Base-by-base conservation (phyloP, 2,797 vertebrate genomes). In the Potorous gilbertii region DNA sequence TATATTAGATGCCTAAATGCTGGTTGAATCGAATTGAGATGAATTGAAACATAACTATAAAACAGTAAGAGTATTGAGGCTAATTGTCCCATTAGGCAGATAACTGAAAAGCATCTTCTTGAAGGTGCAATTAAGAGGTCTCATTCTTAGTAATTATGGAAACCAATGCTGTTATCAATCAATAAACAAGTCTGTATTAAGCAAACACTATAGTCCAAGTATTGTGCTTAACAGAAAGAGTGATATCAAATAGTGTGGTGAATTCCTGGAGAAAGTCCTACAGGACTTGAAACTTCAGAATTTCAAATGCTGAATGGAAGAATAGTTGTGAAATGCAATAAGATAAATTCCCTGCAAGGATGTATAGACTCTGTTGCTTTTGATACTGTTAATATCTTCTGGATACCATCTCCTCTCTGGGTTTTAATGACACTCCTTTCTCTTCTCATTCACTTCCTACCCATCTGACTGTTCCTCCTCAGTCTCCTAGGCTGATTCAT, bases 251-350 rank as follows among this genome's bases (percentile, higher is more conserved):
- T 13, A 95, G 92, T 62, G 34, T 95, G 4, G 28, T 95, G 91
- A 93, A 94, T 93, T 2, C 91, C 96, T 55, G 96, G 46, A 87
- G 81, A 96, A 93, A 46, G 14, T 31, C 55, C 1, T 93, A 4
- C n/a, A n/a, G 92, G 97, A 54, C 87, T 97, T 92, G 95, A 98
- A 54, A 56, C 92, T 97, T 96, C 93, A 55, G 93, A 66, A 93
- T 93, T 91, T 97, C 34, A 98, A 96, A 90, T 87, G 92, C 59
- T 0, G 62, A 91, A 57, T 97, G 96, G 59, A 34, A 97, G 97
- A 95, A 96, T 94, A 96, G 95, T 97, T 98, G 87, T 97, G 97
- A 97, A 98, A 98, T 97, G 90, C 93, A 98, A 97, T 97, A 94
- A 59, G 96, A 97, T 91, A 97, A 98, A 98, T 96, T 97, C 95